Evolutionary conservation across 2,113 vertebrate species (phyloP), one percentile per base, ranked within the genome.

Genomic region (Chionomys nivalis): DNA sequence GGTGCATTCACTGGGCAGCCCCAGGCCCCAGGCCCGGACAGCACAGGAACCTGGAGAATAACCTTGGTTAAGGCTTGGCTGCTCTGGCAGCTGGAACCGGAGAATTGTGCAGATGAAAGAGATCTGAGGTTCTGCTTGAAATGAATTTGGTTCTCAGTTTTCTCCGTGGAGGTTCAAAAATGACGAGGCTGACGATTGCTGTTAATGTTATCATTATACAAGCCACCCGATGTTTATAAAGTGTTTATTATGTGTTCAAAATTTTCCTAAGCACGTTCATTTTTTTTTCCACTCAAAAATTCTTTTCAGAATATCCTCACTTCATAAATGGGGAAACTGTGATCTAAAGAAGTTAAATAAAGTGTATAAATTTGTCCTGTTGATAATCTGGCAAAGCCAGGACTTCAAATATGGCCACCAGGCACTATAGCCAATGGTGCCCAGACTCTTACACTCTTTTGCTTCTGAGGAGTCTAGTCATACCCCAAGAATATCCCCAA

Each of bases 81-180:
- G 3, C 24, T 24, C 42, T 49, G 49, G 31, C 42, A 63, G 33
- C 24, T 70, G 26, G 68, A 7, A 8, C 16, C 88, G 1, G 55
- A 68, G 76, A 87, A 13, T 0, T 24, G 31, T 42, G 6, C 8
- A 28, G 77, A 7, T 66, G 58, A 58, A 39, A 89, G 47, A 94
- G 24, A n/a, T 47, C 47, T 63, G 73, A 85, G 58, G 70, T 6
- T 68, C 91, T 73, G 24, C 16, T 89, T 94, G 82, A 91, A 39
- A 58, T 92, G 23, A 96, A 82, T 49, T 94, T 47, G 77, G 26
- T 12, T 33, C 4, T 97, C 16, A 24, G 39, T 78, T 89, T 97
- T 52, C 31, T 92, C 72, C 77, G 93, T 78, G 47, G 44, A 92
- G 55, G 7, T 49, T 75, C n/a, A 78, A 79, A 87, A 76, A 44